Percentiles rank a stretch among this genome's conserved stretches.
These are phyloP conservation scores for Eucriotettix oculatus DNA, from an alignment of 2,888 invertebrate genomes.

Conservation along the genomic window DNA sequence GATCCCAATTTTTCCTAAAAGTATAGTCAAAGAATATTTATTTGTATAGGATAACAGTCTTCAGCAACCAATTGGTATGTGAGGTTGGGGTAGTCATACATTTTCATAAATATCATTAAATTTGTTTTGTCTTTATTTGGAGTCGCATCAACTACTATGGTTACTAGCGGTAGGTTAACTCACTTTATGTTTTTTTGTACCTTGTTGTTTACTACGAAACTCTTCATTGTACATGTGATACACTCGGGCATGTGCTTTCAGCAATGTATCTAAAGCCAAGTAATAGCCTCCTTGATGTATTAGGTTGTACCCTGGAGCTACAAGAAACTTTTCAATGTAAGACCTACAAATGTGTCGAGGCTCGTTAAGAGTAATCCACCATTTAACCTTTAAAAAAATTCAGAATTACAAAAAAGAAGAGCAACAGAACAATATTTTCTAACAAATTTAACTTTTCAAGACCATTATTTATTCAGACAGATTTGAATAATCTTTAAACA, in stretches of 20 bases:
- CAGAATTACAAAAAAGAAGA: too few species aligned
- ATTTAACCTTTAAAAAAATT: conserved; percentile 7
- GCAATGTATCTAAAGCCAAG: not conserved
- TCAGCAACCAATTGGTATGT: too few species aligned
- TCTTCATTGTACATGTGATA: not conserved
- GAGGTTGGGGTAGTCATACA: too few species aligned
- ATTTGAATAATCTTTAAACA: too few species aligned
- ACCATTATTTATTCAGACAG: too few species aligned
- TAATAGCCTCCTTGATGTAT: not conserved
- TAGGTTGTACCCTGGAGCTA: not conserved
- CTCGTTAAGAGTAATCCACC: conserved; percentile 12
- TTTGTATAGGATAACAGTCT: not conserved
- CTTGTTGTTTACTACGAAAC: not conserved
- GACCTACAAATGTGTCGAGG: not conserved
- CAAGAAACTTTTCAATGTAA: not conserved
- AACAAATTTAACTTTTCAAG: too few species aligned
- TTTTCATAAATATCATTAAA: too few species aligned
- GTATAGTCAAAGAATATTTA: conserved; percentile 1
- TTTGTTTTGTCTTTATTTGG: too few species aligned
- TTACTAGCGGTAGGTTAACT: too few species aligned
- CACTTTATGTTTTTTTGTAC: too few species aligned
- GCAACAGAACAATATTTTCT: too few species aligned
- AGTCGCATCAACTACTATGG: too few species aligned
- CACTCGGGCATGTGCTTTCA: not conserved
- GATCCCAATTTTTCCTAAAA: conserved; percentile 13